A percentile compares a stretch with the other conserved stretches of the same genome.
Conservation (phyloP, 2,113 vertebrate species). For the Typhlomys cinereus region DNA sequence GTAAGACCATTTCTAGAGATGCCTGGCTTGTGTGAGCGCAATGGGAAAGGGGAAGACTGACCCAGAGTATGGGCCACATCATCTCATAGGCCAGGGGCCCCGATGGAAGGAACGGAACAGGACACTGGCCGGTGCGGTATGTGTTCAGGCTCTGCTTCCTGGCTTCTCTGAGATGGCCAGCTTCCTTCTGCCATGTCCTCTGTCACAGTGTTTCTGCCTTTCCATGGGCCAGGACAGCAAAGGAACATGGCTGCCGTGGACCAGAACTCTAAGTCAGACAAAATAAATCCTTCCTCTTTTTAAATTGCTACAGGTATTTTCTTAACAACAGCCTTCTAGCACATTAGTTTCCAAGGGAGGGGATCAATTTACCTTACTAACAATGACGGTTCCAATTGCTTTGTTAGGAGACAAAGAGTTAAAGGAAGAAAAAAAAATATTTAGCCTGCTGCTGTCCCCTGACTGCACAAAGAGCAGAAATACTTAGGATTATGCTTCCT, state of each 20-base stretch:
- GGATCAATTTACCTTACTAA: background rate
- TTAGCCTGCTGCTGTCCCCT: background rate
- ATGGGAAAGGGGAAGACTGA: background rate
- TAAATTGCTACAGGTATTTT: background rate
- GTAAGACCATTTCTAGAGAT: background rate
- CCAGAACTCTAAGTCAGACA: background rate
- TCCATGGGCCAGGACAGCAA: background rate
- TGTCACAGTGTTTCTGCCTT: background rate
- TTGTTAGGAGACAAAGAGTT: conserved; percentile 17
- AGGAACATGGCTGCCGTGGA: background rate
- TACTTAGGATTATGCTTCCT: conserved; percentile 36
- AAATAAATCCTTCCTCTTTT: background rate
- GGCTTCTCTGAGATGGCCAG: background rate
- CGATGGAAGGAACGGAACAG: background rate
- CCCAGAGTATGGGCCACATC: background rate
- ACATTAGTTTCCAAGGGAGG: background rate
- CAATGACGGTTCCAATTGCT: background rate
- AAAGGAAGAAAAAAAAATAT: background rate
- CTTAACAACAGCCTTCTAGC: background rate
- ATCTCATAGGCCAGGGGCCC: background rate
- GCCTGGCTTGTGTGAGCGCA: background rate
- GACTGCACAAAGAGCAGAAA: background rate
- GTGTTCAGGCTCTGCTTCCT: background rate
- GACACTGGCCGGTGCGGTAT: no score
- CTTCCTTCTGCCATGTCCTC: no score